Percentiles rank a stretch among this genome's conserved stretches.
phyloP scores from a whole-genome alignment of 53 echinoderm and acorn worm genomes.

The Holothuria leucospilota region DNA sequence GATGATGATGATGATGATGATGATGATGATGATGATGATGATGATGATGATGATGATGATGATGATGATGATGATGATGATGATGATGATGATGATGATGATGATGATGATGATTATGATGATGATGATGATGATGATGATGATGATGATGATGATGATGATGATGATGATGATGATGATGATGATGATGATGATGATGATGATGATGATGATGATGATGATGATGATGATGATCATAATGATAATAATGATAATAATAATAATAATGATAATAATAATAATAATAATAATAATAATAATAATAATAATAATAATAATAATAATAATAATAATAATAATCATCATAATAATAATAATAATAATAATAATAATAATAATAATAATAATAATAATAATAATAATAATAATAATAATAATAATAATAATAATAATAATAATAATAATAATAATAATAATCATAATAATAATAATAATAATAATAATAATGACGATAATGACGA shows the following conservation, averaged over 20 bases:
- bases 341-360: too few species aligned
- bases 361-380: too few species aligned
- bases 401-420: too few species aligned
- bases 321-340: too few species aligned
- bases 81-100: not conserved
- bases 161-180: not conserved
- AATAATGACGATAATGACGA: too few species aligned
- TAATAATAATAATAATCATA: too few species aligned
- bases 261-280: not conserved
- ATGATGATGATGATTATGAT: too few species aligned
- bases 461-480: too few species aligned
- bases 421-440: too few species aligned
- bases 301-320: not conserved
- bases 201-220: not conserved
- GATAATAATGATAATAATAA: not conserved
- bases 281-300: not conserved
- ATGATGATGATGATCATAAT: too few species aligned
- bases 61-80: not conserved
- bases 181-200: not conserved
- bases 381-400: too few species aligned
- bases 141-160: not conserved
- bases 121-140: too few species aligned
- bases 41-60: slow-evolving; percentile 2
- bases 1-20: not conserved
- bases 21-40: not conserved